These are phyloP conservation scores for Ichneumoninae sp. DNA, from an alignment of 2,888 invertebrate genomes.

Conservation along the genomic window DNA sequence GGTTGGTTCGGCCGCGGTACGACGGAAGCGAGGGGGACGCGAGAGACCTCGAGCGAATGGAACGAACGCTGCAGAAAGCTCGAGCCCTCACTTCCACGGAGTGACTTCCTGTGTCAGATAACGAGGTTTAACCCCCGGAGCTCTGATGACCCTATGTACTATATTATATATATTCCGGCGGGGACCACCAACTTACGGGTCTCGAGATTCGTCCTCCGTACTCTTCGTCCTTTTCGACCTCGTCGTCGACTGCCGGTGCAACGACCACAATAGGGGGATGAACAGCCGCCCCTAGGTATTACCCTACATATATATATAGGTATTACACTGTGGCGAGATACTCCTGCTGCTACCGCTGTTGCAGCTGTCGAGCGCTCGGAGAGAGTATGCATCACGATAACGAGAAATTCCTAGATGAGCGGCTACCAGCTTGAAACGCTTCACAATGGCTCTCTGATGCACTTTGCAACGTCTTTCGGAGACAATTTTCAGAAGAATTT, in stretches of 20 bases:
- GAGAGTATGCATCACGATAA: slow-evolving; percentile 27
- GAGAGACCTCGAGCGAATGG: slow-evolving; percentile 62
- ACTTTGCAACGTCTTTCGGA: neutral
- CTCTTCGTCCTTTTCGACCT: slow-evolving; percentile 51
- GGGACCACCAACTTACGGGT: slow-evolving; percentile 26
- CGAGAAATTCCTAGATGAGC: slow-evolving; percentile 21
- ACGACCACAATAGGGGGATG: slow-evolving; percentile 46
- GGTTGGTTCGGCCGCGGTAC: slow-evolving; percentile 23
- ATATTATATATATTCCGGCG: slow-evolving; percentile 48
- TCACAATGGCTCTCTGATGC: neutral
- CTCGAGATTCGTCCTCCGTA: slow-evolving; percentile 44
- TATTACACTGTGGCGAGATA: slow-evolving; percentile 6
- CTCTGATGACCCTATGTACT: slow-evolving; percentile 70
- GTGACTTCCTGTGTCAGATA: slow-evolving; percentile 77
- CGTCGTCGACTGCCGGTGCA: slow-evolving; percentile 40
- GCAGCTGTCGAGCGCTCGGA: slow-evolving; percentile 20
- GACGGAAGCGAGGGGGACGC: slow-evolving; percentile 56
- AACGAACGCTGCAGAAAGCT: slow-evolving; percentile 59
- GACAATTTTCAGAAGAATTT: neutral
- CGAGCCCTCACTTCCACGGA: slow-evolving; percentile 54
- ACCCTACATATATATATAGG: slow-evolving; percentile 14
- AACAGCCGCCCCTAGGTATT: slow-evolving; percentile 39
- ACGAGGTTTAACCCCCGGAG: slow-evolving; percentile 77
- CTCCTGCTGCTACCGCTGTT: slow-evolving; percentile 5
- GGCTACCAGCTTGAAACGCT: neutral